Conservation (phyloP, 1,140 invertebrate genomes). For the Temnothorax nylanderi region DNA sequence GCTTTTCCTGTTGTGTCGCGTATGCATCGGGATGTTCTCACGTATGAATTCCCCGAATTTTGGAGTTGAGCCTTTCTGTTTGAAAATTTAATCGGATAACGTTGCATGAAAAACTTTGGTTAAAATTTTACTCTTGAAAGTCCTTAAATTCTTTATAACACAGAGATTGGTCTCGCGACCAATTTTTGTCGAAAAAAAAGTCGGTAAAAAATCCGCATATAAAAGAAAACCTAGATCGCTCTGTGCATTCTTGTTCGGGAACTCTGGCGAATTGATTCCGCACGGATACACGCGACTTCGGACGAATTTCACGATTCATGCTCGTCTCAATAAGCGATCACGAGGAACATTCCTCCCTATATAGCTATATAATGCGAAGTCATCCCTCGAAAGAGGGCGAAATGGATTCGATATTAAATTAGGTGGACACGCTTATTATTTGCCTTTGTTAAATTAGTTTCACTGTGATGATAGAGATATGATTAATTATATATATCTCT, state of each 20-base stretch:
- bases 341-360: conserved; percentile 19
- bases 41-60: background rate
- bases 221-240: background rate
- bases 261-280: conserved; percentile 40
- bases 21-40: background rate
- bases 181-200: background rate
- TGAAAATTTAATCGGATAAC: conserved; percentile 11
- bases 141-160: background rate
- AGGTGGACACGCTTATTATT: conserved; percentile 23
- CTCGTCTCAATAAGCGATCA: conserved; percentile 55
- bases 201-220: background rate
- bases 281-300: conserved; percentile 39
- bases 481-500: background rate
- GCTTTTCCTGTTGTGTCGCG: conserved; percentile 14
- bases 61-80: too few relatives aligned
- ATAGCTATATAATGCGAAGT: conserved; percentile 34
- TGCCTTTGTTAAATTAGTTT: conserved; percentile 30
- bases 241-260: background rate
- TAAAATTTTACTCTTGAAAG: background rate
- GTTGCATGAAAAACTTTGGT: background rate
- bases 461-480: background rate
- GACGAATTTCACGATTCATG: conserved; percentile 51
- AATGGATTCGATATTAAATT: conserved; percentile 42
- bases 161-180: background rate
- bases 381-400: conserved; percentile 13